Percentiles rank a stretch among this genome's conserved stretches.
Conservation (phyloP, 1,140 invertebrate species). For the Mylabris phalerata region DNA sequence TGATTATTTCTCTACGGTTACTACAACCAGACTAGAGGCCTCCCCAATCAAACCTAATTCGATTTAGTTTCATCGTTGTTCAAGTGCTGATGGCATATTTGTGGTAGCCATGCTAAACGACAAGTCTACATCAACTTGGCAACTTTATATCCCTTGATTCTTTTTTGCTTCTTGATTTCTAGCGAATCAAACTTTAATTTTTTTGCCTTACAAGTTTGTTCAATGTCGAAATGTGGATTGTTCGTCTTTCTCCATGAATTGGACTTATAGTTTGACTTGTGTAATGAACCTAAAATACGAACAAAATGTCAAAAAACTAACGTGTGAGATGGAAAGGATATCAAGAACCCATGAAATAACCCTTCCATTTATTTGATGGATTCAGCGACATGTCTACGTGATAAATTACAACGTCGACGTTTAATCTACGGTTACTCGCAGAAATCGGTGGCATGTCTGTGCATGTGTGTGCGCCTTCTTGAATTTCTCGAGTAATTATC, state of each 20-base stretch:
- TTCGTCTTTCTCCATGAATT: too few relatives aligned
- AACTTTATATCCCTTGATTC: too few relatives aligned
- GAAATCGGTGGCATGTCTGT: too few relatives aligned
- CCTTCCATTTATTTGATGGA: slow-evolving; percentile 13
- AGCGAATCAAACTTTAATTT: neutral
- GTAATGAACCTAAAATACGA: too few relatives aligned
- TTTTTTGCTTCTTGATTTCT: too few relatives aligned
- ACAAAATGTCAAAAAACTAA: too few relatives aligned
- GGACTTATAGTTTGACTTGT: too few relatives aligned
- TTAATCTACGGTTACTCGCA: neutral
- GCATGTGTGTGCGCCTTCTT: too few relatives aligned
- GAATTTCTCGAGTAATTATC: slow-evolving; percentile 9
- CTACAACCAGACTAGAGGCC: too few relatives aligned
- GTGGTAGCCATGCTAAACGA: neutral
- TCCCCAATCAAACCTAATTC: slow-evolving; percentile 6
- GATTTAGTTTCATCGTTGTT: slow-evolving; percentile 8
- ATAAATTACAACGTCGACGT: slow-evolving; percentile 14
- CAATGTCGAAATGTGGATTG: too few relatives aligned
- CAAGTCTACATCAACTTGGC: neutral
- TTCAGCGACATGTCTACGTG: slow-evolving; percentile 8
- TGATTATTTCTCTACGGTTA: too few relatives aligned
- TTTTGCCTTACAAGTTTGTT: neutral
- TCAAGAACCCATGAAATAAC: slow-evolving; percentile 12
- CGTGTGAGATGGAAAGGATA: neutral
- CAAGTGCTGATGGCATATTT: slow-evolving; percentile 3